Evolutionary conservation across 2,888 invertebrate genomes (phyloP), one percentile per base, ranked within the genome.

Genomic region (Drosophila vallismaia): DNA sequence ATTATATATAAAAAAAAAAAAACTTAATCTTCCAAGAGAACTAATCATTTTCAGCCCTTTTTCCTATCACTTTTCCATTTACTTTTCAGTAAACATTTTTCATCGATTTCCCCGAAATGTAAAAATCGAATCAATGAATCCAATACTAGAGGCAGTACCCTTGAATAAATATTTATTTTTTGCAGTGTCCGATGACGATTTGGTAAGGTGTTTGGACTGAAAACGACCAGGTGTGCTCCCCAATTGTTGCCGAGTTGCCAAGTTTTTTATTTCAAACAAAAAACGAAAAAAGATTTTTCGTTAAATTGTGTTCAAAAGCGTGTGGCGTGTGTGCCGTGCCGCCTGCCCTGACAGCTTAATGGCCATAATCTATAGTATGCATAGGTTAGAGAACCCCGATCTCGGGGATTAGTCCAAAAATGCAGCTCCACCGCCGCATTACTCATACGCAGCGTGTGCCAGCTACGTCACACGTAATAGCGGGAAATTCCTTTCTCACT

Each of bases 281-380:
- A 40, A 8, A 66, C 44, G 50, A 51, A 67, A 52, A 44, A 46
- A 38, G 4, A 19, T 36, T 58, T 40, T 6, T 63, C 4, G 36
- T 33, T 42, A 55, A 53, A 8, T n/a, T 6, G 14, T 14, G 14
- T 53, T 45, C 26, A 4, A 10, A 38, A 62, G 45, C 53, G 53
- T 53, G 31, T 50, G 56, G 63, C 63, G 57, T 79, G 83, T 77
- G 83, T 79, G 79, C 75, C 68, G 67, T 79, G 79, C 75, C 68
- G 67, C 60, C 58, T 56, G 29, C 59, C 64, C 28, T 74, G 81
- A 81, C 81, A 81, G 69, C 60, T 54, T 85, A 85, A 81, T 82
- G 79, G 19, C 36, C 50, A 42, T 33, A 60, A 63, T 63, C 45
- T 62, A 62, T 31, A n/a, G n/a, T n/a, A 45, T 38, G 28, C 19